Base-by-base conservation (phyloP, 2,888 invertebrate genomes). In the Lepas anatifera region DNA sequence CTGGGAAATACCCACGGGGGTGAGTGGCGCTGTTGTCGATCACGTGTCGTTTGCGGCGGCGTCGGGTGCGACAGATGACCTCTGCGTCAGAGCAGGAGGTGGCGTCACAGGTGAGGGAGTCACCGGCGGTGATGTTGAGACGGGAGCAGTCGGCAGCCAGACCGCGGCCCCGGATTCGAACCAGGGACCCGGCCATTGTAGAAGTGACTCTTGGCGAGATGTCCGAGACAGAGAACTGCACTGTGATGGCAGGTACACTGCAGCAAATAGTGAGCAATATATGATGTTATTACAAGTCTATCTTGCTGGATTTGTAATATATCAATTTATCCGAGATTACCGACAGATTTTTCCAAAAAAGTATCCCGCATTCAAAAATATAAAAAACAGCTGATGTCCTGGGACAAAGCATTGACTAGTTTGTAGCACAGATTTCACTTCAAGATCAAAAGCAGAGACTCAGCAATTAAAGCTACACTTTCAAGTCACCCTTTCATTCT, bases 91-190 rank as follows among this genome's bases (percentile, higher is more conserved):
- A 16, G 29, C 72, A 72, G 46, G 68, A 58, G 43, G 22, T 10
- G 29, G 69, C 69, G 39, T 69, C 68, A 25, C 72, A 72, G 22
- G 32, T n/a, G 41, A 69, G 37, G 22, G 35, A 10, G 16, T 63
- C 67, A 1, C 72, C 72, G 22, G 69, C 63, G n/a, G 41, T 46
- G 32, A 72, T 68, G 27, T 69, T 18, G 27, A 72, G 68, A 16
- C 67, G 50, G 13, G 68, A 66, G 37, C 72, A 72, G 69, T 72
- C 63, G 11, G 72, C 35, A n/a, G 70, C 72, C 25, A 72, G 70
- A n/a, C 72, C 72, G n/a, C 48, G 32, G 32, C 72, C 72, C 6
- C 37, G n/a, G 48, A 72, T 16, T 27, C 50, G 50, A 13, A 72
- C n/a, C 29, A 50, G 37, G 1, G 72, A 48, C 11, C 72, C 72